A percentile compares a stretch with the other conserved stretches of the same genome.
phyloP scores from a whole-genome alignment of 2,113 vertebrate genomes.

The Elephas maximus region DNA sequence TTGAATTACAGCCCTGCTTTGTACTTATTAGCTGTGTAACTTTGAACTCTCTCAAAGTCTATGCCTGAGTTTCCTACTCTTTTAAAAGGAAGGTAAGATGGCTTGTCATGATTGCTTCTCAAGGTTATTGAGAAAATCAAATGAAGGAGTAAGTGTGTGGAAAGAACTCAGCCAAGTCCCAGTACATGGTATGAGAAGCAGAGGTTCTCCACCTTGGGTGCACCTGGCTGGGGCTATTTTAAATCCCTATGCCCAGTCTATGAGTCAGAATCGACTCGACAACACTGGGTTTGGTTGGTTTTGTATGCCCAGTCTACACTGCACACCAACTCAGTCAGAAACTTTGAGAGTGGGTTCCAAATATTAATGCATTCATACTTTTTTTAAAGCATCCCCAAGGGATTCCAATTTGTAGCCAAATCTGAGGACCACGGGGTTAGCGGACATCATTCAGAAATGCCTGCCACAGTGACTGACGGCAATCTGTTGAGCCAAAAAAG shows the following conservation, averaged over 20 bases:
- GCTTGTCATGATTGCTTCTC: background rate
- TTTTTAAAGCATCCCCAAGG: background rate
- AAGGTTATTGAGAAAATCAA: background rate
- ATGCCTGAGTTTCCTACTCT: background rate
- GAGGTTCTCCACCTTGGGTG: background rate
- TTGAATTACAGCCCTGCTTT: background rate
- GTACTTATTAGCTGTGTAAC: too few relatives aligned
- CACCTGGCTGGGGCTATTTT: accelerated
- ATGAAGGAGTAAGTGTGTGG: accelerated
- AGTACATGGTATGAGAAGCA: too few relatives aligned
- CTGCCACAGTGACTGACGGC: accelerated
- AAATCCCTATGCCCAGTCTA: background rate
- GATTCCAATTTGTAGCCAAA: background rate
- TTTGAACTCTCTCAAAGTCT: background rate
- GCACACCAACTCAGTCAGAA: background rate
- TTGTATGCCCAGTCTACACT: too few relatives aligned
- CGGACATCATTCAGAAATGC: background rate
- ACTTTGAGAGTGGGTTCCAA: too few relatives aligned
- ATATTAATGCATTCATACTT: accelerated
- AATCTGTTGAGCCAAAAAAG: background rate
- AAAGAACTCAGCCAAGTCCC: background rate
- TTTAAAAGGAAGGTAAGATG: accelerated
- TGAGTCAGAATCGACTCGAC: too few relatives aligned
- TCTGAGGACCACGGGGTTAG: background rate
- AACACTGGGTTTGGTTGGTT: too few relatives aligned